Base-by-base conservation (phyloP, 2,888 invertebrate species). In the Mythimna loreyi region DNA sequence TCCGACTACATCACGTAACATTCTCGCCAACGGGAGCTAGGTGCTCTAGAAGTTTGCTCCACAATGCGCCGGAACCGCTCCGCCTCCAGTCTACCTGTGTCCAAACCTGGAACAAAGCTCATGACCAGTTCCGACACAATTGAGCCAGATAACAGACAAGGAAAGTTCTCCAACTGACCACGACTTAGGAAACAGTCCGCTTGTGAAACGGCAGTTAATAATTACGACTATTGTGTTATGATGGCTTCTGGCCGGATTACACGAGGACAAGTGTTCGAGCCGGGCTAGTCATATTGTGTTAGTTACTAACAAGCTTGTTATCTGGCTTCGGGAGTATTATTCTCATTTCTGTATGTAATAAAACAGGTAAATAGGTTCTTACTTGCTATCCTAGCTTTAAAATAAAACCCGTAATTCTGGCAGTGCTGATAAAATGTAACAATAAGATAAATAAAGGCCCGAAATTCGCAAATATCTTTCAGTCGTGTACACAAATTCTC, bases 31-130 rank as follows among this genome's bases (percentile, higher is more conserved):
- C 56, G 19, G 59, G 3, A 21, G 1, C 7, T 21, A 28, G 23
- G 4, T 9, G 6, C 43, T 2, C 1, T 61, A 19, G 28, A 71
- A 72, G 61, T 45, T 64, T 16, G 43, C 64, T 21, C 23, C 33
- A 36, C 11, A n/a, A 23, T n/a, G 30, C 28, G 19, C 36, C 53
- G 74, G 64, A 72, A 45, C 30, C 16, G 40, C 3, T n/a, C 40
- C 21, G 19, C 16, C 68, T 5, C 23, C n/a, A 9, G 45, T 5
- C 25, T 30, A 23, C 28, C 23, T 16, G 23, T 16, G 19, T 36
- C 45, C 23, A 13, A 33, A 13, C 43, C 7, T 13, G 36, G 36
- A 21, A 16, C 5, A 23, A 23, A 28, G 16, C 36, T 23, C 33
- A 6, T 1, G 3, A 36, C 23, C 25, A 45, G 13, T 13, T 43